These are phyloP conservation scores for Phlogophora meticulosa DNA, from an alignment of 2,888 invertebrate genomes.

Conservation along the genomic window DNA sequence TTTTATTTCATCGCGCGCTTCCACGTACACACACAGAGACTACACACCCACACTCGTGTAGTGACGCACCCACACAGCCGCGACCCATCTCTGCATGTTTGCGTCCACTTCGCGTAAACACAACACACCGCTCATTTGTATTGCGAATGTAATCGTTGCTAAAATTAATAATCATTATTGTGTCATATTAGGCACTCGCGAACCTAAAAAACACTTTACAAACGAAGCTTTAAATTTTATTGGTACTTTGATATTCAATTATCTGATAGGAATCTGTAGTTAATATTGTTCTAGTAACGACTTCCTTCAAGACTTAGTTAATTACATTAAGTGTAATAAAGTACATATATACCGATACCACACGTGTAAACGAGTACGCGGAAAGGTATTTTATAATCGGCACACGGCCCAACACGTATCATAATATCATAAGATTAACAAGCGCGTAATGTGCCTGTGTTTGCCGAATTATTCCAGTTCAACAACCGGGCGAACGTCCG, in stretches of 20 bases:
- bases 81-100: conserved; percentile 83
- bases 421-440: conserved; percentile 84
- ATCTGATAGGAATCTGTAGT: conserved; percentile 59
- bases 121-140: conserved; percentile 80
- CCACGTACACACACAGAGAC: conserved; percentile 88
- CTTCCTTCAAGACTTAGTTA: conserved; percentile 57
- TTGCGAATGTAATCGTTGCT: conserved; percentile 82
- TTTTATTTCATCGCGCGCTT: conserved; percentile 91
- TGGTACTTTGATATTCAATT: conserved; percentile 59
- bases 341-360: conserved; percentile 26
- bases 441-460: conserved; percentile 87
- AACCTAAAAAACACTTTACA: conserved; percentile 67
- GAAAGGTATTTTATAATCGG: conserved; percentile 76
- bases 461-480: conserved; percentile 91
- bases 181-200: conserved; percentile 70
- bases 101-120: conserved; percentile 87
- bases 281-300: conserved; percentile 58
- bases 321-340: conserved; percentile 49
- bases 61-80: conserved; percentile 80
- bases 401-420: conserved; percentile 73
- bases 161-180: conserved; percentile 80
- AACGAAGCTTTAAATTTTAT: conserved; percentile 54
- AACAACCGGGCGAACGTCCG: conserved; percentile 89
- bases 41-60: conserved; percentile 80
- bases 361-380: conserved; percentile 51